Percentiles rank a stretch among this genome's conserved stretches.
These are phyloP conservation scores for Dolichotis patagonum DNA, from an alignment of 2,113 vertebrate genomes.

Conservation along the genomic window DNA sequence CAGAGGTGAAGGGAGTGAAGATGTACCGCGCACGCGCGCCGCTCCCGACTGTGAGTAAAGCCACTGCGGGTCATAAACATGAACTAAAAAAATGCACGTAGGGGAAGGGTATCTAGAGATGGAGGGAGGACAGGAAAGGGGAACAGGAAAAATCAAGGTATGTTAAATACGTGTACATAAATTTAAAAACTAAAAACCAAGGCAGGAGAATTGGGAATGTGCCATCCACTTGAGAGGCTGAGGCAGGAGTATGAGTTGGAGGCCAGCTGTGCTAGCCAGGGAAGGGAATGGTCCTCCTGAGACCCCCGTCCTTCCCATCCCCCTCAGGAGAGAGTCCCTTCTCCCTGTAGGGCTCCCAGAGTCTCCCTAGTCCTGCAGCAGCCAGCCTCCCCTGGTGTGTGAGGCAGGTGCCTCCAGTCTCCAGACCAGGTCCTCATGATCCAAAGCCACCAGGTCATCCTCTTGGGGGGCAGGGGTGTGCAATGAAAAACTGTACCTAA, in stretches of 20 bases:
- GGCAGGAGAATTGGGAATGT: background rate
- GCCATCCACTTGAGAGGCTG: background rate
- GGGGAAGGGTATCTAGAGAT: background rate
- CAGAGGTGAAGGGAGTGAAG: no score
- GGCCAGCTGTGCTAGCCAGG: background rate
- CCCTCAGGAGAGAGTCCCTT: background rate
- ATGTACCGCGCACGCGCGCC: background rate
- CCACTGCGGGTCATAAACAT: background rate
- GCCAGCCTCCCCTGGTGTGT: fast-evolving
- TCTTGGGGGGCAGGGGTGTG: no score
- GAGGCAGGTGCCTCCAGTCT: background rate
- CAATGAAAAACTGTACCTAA: background rate
- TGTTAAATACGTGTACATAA: background rate
- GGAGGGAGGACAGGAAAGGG: background rate
- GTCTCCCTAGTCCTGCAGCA: background rate
- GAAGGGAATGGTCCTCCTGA: background rate
- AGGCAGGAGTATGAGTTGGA: background rate
- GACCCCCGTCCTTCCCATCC: background rate
- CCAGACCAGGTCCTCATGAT: background rate
- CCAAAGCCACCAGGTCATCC: background rate
- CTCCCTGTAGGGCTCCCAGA: background rate
- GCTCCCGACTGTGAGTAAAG: background rate
- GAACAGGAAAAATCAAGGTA: background rate
- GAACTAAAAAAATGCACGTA: background rate
- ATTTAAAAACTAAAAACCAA: background rate